These are phyloP conservation scores for Cylindroiulus punctatus DNA, from an alignment of 2,888 invertebrate species.

Conservation along the genomic window DNA sequence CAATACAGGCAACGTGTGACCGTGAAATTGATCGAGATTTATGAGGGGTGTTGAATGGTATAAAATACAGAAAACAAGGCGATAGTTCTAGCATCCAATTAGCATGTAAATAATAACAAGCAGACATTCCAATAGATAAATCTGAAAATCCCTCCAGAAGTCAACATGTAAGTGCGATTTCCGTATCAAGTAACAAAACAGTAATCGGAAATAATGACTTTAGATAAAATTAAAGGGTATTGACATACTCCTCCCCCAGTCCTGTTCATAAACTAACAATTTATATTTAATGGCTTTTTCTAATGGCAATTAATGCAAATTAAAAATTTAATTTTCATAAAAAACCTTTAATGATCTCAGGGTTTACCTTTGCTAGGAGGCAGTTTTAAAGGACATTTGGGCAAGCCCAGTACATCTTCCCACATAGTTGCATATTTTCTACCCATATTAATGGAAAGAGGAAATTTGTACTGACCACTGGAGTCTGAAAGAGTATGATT, in stretches of 20 bases:
- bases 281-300: not conserved
- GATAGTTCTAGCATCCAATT: constrained; percentile 20
- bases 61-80: constrained; percentile 17
- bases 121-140: constrained; percentile 35
- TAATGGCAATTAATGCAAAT: constrained; percentile 20
- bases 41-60: not conserved
- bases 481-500: not conserved
- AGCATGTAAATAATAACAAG: constrained; percentile 43
- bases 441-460: not conserved
- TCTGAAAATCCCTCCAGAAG: constrained; percentile 21
- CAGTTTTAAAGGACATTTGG: constrained; percentile 11
- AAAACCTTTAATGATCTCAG: not conserved
- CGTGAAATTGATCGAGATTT: constrained; percentile 47
- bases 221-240: constrained; percentile 43
- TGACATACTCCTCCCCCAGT: constrained; percentile 21
- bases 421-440: not conserved
- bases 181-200: constrained; percentile 40
- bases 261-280: constrained; percentile 31
- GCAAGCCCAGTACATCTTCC: not conserved
- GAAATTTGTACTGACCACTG: not conserved
- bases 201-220: constrained; percentile 27
- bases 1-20: constrained; percentile 22
- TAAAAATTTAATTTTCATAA: not conserved
- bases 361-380: not conserved
- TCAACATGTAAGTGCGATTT: constrained; percentile 33